A percentile compares a stretch with the other conserved stretches of the same genome.
phyloP scores from a whole-genome alignment of 2,113 vertebrate genomes.

The Phoenicopterus ruber region DNA sequence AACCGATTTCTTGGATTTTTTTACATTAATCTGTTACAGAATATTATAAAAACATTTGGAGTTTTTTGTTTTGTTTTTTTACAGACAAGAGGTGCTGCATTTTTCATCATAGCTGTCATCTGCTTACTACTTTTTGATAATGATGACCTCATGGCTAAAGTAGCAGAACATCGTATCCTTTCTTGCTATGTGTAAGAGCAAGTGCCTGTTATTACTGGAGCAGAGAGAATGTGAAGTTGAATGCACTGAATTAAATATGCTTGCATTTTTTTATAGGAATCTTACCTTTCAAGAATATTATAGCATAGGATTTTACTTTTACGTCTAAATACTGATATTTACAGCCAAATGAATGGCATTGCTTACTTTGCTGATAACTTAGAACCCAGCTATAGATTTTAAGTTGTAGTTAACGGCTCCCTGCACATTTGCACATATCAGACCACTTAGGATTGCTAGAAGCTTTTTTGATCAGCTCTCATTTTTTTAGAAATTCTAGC shows the following conservation, averaged over 20 bases:
- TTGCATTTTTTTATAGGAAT: neutral
- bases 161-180: constrained; percentile 99
- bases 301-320: neutral
- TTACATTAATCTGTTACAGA: neutral
- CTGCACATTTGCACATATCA: neutral
- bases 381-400: neutral
- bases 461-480: neutral
- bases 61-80: neutral
- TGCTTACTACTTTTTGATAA: constrained; percentile 97
- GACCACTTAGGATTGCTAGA: neutral
- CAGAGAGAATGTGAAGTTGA: neutral
- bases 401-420: neutral
- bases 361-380: neutral
- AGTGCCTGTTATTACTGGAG: neutral
- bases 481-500: neutral
- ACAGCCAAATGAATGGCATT: neutral
- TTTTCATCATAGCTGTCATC: constrained; percentile 96
- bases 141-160: constrained; percentile 98
- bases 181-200: neutral
- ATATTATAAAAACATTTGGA: neutral
- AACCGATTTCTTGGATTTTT: neutral
- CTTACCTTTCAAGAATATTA: neutral
- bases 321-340: neutral
- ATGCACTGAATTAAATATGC: neutral
- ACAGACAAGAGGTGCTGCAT: constrained; percentile 93